Evolutionary conservation across 1,140 invertebrate genomes (phyloP).

Genomic region (Nylanderia fulva): DNA sequence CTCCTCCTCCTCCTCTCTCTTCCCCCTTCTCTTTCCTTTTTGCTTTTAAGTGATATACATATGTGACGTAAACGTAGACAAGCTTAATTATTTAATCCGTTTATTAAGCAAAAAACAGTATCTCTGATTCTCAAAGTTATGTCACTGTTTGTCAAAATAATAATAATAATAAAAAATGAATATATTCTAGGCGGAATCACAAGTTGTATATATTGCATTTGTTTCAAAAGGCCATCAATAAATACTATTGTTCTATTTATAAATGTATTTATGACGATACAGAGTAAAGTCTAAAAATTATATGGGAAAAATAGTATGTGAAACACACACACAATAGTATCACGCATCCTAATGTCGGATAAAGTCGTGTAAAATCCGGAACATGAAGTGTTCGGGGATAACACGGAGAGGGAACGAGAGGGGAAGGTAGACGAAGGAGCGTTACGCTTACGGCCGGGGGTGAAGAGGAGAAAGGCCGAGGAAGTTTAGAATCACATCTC

Average conservation of each 20-base stretch:
- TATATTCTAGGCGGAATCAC: slow-evolving; percentile 64
- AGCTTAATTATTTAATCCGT: slow-evolving; percentile 67
- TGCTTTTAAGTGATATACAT: slow-evolving; percentile 53
- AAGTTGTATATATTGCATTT: slow-evolving; percentile 62
- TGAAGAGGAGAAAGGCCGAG: too few relatives aligned
- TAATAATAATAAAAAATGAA: slow-evolving; percentile 65
- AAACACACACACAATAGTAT: slow-evolving; percentile 54
- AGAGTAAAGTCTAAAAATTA: slow-evolving; percentile 70
- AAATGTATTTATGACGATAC: slow-evolving; percentile 72
- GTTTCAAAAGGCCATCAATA: slow-evolving; percentile 68
- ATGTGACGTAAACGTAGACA: slow-evolving; percentile 52
- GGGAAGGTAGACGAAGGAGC: slow-evolving; percentile 19
- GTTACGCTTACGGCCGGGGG: slow-evolving; percentile 8
- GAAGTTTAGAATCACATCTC: slow-evolving; percentile 50
- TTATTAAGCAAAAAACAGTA: slow-evolving; percentile 71
- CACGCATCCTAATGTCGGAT: slow-evolving; percentile 44
- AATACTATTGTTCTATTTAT: slow-evolving; percentile 73
- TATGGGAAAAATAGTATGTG: slow-evolving; percentile 58
- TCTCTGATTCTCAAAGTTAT: slow-evolving; percentile 48
- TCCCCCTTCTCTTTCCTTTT: not conserved
- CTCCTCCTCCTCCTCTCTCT: not conserved
- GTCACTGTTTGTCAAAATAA: slow-evolving; percentile 65
- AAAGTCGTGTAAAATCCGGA: slow-evolving; percentile 26
- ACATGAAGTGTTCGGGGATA: slow-evolving; percentile 4
- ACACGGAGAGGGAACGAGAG: not conserved